phyloP scores from a whole-genome alignment of 2,113 vertebrate species.

The Smithornis capensis region DNA sequence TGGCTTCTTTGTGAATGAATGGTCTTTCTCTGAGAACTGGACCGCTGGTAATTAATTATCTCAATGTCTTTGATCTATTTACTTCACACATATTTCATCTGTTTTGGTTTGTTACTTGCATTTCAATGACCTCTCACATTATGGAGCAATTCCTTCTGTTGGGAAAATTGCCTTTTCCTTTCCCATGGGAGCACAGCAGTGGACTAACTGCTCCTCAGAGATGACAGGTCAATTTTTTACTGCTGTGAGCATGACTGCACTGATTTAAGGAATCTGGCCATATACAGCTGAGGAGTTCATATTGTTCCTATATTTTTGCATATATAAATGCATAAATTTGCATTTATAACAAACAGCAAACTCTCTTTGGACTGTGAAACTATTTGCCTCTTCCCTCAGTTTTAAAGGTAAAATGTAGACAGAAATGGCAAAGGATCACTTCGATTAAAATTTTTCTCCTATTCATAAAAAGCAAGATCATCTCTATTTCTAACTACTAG shows the following conservation, averaged over 20 bases:
- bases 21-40: slow-evolving; percentile 44
- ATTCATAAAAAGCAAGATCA: background rate
- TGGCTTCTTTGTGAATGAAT: slow-evolving; percentile 55
- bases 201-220: background rate
- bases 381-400: background rate
- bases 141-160: slow-evolving; percentile 5
- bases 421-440: background rate
- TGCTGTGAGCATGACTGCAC: slow-evolving; percentile 39
- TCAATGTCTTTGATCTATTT: slow-evolving; percentile 61
- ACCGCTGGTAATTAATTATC: slow-evolving; percentile 46
- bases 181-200: slow-evolving; percentile 49
- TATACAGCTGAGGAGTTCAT: slow-evolving; percentile 21
- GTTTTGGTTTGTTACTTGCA: slow-evolving; percentile 62
- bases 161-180: slow-evolving; percentile 51
- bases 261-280: slow-evolving; percentile 34
- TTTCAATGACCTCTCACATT: slow-evolving; percentile 56
- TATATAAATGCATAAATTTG: background rate
- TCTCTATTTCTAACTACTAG: background rate
- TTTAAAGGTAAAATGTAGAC: background rate
- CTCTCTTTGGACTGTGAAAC: background rate
- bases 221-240: slow-evolving; percentile 50
- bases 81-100: slow-evolving; percentile 54
- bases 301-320: background rate
- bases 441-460: background rate
- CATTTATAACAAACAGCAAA: background rate